A percentile compares a stretch with the other conserved stretches of the same genome.
Evolutionary conservation across 2,888 invertebrate genomes (phyloP).

Genomic region (Steromphala cineraria): DNA sequence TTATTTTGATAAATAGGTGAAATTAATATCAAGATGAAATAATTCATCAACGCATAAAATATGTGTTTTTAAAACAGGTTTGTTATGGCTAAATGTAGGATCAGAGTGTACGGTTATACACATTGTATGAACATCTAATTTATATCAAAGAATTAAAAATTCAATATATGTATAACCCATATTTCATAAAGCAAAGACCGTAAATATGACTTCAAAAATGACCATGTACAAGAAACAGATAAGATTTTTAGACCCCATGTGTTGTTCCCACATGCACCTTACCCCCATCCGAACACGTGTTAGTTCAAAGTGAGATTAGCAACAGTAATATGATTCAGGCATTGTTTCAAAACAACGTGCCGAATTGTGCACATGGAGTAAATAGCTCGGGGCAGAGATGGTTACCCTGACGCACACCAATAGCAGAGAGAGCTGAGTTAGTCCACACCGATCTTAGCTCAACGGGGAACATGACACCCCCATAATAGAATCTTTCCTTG

Average conservation of each 20-base stretch:
- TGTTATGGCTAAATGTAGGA: too few relatives aligned
- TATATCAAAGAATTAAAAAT: too few relatives aligned
- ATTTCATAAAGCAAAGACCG: too few relatives aligned
- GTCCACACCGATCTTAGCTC: not conserved
- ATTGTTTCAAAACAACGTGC: constrained; percentile 17
- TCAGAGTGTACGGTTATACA: too few relatives aligned
- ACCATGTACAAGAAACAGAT: too few relatives aligned
- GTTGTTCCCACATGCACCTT: not conserved
- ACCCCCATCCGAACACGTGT: not conserved
- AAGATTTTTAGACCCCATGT: not conserved
- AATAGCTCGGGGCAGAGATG: not conserved
- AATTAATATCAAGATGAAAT: too few relatives aligned
- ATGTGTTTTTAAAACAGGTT: too few relatives aligned
- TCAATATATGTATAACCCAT: too few relatives aligned
- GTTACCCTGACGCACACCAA: not conserved
- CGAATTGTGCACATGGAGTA: not conserved
- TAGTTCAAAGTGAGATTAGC: constrained; percentile 9
- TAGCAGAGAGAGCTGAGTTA: not conserved
- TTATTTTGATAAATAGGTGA: too few relatives aligned
- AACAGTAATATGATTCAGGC: constrained; percentile 9
- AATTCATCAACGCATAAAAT: too few relatives aligned
- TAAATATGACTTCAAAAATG: too few relatives aligned
- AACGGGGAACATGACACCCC: not conserved
- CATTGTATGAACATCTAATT: too few relatives aligned
- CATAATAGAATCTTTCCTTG: constrained; percentile 11